Conservation (phyloP, 2,888 invertebrate genomes). For the Oscheius sp. region DNA sequence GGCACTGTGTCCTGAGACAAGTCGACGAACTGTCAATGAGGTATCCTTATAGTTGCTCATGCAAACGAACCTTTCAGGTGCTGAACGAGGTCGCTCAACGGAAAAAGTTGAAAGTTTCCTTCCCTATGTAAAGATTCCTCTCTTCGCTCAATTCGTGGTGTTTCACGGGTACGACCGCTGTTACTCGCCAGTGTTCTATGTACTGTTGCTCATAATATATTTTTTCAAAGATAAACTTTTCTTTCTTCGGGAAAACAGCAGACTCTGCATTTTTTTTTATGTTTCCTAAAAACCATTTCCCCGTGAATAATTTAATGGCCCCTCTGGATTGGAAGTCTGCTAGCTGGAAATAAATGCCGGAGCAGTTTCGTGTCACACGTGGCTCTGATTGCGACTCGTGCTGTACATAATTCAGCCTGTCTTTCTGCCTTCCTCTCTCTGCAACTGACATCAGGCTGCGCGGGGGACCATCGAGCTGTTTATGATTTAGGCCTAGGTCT, state of each 20-base stretch:
- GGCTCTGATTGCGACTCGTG: conserved; percentile 31
- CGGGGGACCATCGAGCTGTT: conserved; percentile 1
- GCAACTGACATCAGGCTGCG: conserved; percentile 18
- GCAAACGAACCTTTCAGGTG: conserved; percentile 22
- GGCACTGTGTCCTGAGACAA: conserved; percentile 52
- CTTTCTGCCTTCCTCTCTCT: neutral
- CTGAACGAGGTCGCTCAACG: conserved; percentile 45
- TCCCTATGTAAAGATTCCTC: conserved; percentile 34
- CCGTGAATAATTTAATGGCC: conserved; percentile 4
- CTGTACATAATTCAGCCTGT: conserved; percentile 32
- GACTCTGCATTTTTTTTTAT: no score
- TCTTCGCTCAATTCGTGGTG: neutral
- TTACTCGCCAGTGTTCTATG: no score
- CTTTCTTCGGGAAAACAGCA: no score
- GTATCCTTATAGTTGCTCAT: conserved; percentile 2
- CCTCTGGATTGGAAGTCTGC: neutral
- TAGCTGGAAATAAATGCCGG: conserved; percentile 1
- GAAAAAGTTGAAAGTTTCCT: conserved; percentile 46
- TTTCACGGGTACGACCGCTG: conserved; percentile 12
- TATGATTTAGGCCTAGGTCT: conserved; percentile 8
- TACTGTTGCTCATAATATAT: no score
- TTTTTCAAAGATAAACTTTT: no score
- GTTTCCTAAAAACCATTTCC: neutral
- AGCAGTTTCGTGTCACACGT: conserved; percentile 31
- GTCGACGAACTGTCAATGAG: conserved; percentile 44